Base-by-base conservation (phyloP, 2,888 invertebrate genomes). In the Patella pellucida region DNA sequence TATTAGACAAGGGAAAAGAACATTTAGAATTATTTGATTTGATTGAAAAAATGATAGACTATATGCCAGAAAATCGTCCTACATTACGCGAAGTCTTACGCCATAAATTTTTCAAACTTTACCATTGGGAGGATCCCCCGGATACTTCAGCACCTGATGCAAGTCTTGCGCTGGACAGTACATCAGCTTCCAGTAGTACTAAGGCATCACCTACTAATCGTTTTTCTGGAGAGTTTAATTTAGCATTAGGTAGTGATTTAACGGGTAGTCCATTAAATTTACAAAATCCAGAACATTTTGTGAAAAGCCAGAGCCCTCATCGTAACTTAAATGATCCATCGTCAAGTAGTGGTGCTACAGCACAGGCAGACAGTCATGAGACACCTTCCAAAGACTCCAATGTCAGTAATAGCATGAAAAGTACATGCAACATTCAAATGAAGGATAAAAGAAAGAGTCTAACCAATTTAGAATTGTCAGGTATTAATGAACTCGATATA, bases 1-100 rank as follows among this genome's bases (percentile, higher is more conserved):
- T 96, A 91, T 93, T 95, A 89, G 94, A 93, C 87, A 97, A 96
- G 85, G 95, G 96, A 86, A 95, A 96, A 84, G 98, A 99, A 88
- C 96, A 98, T 91, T 94, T 95, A 81, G 95, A 96, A 90, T 93
- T 99, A 88, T 99, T 99, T 92, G 97, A 98, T 91, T 93, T 99
- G 89, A 95, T 99, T 85, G 94, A 95, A 87, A 94, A 95, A 91
- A 99, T 99, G 99, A 93, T 99, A 90, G 98, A 97, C 87, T 99
- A 98, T 92, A 98, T 99, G 91, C 99, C 99, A 51, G 93, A 94
- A 79, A 95, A 96, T 89, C 94, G 99, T 81, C 94, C 99, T 88
- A 94, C 95, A 85, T 93, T 99, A 86, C 93, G 93, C 77, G 97
- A 98, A 86, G 96, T 98, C 19, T 92, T 99, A 86, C 92, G 94